Evolutionary conservation across 2,888 invertebrate genomes (phyloP), one percentile per base, ranked within the genome.

Genomic region (Idaea dimidiata): DNA sequence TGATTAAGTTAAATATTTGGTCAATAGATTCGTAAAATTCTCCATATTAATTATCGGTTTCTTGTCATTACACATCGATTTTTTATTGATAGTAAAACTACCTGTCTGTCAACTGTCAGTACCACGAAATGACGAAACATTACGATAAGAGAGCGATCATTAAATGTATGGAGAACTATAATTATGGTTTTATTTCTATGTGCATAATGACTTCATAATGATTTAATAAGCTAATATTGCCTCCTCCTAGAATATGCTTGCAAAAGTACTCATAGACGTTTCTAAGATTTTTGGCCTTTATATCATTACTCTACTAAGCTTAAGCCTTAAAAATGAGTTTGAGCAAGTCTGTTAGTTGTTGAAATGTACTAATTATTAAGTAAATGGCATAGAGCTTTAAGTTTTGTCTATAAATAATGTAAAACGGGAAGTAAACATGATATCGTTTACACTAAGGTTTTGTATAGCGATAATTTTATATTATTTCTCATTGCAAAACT

Each of bases 401-500:
- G 24, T 24, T 24, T 3, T 14, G 43, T 43, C 43, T 43, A 43
- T 43, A 43, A 43, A 43, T 43, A 43, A 43, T 43, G 43, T 43
- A 43, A 43, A 43, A 43, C 43, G 43, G 43, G 43, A 43, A 43
- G 43, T 43, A 43, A 43, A 43, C 43, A 43, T 10, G 43, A 43
- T 43, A 43, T 43, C 43, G 43, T 43, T 10, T 43, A 43, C 43
- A 43, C 10, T 14, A 43, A 43, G 43, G 43, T 10, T 43, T 7
- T 43, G 43, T 43, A 14, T 43, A 43, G 43, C 10, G 43, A 43
- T 43, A 43, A 43, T 43, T 10, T 43, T 43, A 43, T 43, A 43
- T 43, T 43, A 43, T 43, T 43, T 10, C 43, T 43, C 54, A 59
- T 63, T 59, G 64, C 58, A 31, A 59, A 67, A 65, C 64, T 63